Percentiles rank a stretch among this genome's conserved stretches.
These are phyloP conservation scores for Perognathus longimembris DNA, from an alignment of 2,113 vertebrate species.

Conservation along the genomic window DNA sequence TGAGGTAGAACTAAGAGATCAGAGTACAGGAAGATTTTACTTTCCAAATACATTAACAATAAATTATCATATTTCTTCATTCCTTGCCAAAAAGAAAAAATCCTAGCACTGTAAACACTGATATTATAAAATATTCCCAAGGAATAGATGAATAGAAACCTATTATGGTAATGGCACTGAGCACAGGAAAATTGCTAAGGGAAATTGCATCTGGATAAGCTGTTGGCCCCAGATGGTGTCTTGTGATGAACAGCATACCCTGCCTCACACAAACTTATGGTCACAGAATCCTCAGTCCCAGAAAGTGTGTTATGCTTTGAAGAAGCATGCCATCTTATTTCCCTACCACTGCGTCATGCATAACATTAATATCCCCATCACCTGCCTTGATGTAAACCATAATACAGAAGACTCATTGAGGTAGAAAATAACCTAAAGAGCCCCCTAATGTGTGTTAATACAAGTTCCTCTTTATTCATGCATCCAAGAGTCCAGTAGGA, in stretches of 20 bases:
- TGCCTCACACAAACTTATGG: neutral
- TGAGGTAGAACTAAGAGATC: slow-evolving; percentile 61
- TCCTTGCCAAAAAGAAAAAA: slow-evolving; percentile 7
- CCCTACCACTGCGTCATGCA: neutral
- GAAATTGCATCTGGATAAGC: slow-evolving; percentile 47
- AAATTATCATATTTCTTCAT: slow-evolving; percentile 37
- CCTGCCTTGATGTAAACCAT: neutral
- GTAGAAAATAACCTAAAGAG: neutral
- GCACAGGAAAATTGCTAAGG: slow-evolving; percentile 22
- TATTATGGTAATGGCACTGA: slow-evolving; percentile 19
- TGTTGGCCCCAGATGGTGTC: neutral
- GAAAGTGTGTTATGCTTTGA: neutral
- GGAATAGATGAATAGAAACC: slow-evolving; percentile 52
- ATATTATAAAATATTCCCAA: slow-evolving; percentile 56
- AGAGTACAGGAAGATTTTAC: neutral
- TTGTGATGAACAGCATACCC: slow-evolving; percentile 5
- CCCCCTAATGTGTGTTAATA: neutral
- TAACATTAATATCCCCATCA: neutral
- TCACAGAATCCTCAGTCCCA: neutral
- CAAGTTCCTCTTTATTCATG: neutral
- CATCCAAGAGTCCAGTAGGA: neutral
- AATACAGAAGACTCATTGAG: neutral
- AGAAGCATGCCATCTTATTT: neutral
- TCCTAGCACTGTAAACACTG: slow-evolving; percentile 40
- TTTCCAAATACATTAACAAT: neutral